Base-by-base conservation (phyloP, 2,797 vertebrate genomes). In the Diplodus puntazzo region DNA sequence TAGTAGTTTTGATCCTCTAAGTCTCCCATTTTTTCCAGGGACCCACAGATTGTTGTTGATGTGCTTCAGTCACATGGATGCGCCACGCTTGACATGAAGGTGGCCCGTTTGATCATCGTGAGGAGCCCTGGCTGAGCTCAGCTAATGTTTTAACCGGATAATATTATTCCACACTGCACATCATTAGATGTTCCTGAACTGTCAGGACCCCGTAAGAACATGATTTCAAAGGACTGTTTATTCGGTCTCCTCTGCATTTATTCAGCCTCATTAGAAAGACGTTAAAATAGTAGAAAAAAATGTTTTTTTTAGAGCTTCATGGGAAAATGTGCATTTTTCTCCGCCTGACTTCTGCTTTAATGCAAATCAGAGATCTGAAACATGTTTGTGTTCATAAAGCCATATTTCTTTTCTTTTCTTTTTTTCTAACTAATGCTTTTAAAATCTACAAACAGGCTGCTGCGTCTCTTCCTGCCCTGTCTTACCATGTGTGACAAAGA, bases 41-140 rank as follows among this genome's bases (percentile, higher is more conserved):
- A 79, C 43, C 69, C 48, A 17, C 50, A 25, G 25, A 39, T 39
- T 54, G 55, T 71, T 87, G 83, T 82, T 88, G 79, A 66, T 82
- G n/a, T 53, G 85, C 68, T 73, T 54, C 78, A 89, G 86, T 87
- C 86, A 91, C 88, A 89, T 88, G 87, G 52, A 89, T 71, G 84
- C 77, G 73, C 81, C 78, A 88, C 71, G 77, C 85, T 83, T 76
- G 62, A 57, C 79, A 69, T 20, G 61, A 64, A 75, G 53, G 53
- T 79, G 79, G 64, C 66, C 68, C 18, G 57, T 85, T 70, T 81
- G 79, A 78, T 89, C 54, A 48, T 83, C 39, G 58, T 69, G 23
- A 59, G 70, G 55, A 81, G 59, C 68, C 52, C 9, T 5, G 53
- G 45, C 74, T 82, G 65, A 59, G 42, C 70, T 80, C 27, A 49